Evolutionary conservation across 2,797 vertebrate species (phyloP).

Genomic region (Stomatorhinus walkeri): DNA sequence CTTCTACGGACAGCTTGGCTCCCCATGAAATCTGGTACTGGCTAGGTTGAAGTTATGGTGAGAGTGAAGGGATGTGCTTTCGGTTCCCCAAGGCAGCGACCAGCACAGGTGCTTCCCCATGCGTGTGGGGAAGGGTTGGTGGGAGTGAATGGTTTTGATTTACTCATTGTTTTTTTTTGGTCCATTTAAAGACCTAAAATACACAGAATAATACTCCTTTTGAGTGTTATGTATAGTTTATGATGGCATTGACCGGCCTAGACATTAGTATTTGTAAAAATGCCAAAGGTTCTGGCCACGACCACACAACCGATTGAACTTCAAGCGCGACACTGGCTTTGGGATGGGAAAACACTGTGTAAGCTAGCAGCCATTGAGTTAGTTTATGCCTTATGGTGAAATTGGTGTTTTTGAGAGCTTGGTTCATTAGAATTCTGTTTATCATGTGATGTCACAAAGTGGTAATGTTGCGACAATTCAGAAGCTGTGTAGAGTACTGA

Average conservation of each 20-base stretch:
- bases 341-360: not conserved
- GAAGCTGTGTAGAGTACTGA: not conserved
- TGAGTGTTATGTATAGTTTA: not conserved
- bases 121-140: not conserved
- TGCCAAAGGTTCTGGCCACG: not conserved
- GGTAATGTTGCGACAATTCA: not conserved
- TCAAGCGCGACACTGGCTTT: not conserved
- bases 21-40: not conserved
- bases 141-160: not conserved
- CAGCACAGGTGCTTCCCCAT: not conserved
- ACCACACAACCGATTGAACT: not conserved
- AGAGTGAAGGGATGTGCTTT: not conserved
- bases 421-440: not conserved
- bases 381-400: not conserved
- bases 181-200: not conserved
- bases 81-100: not conserved
- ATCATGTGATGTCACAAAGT: not conserved
- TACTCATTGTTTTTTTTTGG: not conserved
- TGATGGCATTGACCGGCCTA: not conserved
- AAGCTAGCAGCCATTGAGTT: not conserved
- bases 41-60: not conserved
- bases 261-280: not conserved
- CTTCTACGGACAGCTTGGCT: not conserved
- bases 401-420: conserved; percentile 1
- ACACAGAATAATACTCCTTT: not conserved